Conservation (phyloP, 2,888 invertebrate species). For the Phragmatobia fuliginosa region DNA sequence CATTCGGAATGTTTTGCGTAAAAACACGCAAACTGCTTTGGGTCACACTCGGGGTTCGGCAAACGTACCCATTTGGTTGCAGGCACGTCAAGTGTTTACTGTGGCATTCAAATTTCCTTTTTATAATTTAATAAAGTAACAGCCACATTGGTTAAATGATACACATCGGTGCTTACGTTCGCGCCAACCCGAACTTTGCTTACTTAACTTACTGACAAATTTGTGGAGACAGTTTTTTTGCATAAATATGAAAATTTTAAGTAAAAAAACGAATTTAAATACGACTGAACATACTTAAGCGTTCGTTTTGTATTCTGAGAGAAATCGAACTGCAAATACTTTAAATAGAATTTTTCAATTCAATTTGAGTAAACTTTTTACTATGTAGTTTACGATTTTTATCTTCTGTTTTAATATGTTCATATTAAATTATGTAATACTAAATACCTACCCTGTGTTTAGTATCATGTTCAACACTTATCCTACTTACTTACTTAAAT, state of each 20-base stretch:
- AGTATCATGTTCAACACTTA: too few relatives aligned
- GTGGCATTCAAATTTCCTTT: constrained; percentile 9
- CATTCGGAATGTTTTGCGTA: constrained; percentile 72
- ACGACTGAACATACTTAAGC: too few relatives aligned
- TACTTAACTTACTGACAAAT: neutral
- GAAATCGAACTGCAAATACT: too few relatives aligned
- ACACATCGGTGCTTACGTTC: neutral
- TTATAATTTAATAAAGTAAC: neutral
- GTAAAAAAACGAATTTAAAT: too few relatives aligned
- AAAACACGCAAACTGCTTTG: constrained; percentile 65
- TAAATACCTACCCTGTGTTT: too few relatives aligned
- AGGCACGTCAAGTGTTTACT: constrained; percentile 13
- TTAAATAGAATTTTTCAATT: too few relatives aligned
- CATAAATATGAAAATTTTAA: neutral
- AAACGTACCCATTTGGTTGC: constrained; percentile 24
- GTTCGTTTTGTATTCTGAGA: too few relatives aligned
- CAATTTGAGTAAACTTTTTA: too few relatives aligned
- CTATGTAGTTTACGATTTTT: too few relatives aligned
- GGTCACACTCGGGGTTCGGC: constrained; percentile 55
- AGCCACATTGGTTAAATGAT: neutral
- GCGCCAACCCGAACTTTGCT: neutral
- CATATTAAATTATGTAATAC: too few relatives aligned
- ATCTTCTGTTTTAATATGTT: too few relatives aligned
- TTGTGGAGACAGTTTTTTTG: neutral
- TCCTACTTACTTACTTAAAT: too few relatives aligned